Evolutionary conservation across 1,140 invertebrate genomes (phyloP), one percentile per base, ranked within the genome.

Genomic region (Caenorhabditis remanei): DNA sequence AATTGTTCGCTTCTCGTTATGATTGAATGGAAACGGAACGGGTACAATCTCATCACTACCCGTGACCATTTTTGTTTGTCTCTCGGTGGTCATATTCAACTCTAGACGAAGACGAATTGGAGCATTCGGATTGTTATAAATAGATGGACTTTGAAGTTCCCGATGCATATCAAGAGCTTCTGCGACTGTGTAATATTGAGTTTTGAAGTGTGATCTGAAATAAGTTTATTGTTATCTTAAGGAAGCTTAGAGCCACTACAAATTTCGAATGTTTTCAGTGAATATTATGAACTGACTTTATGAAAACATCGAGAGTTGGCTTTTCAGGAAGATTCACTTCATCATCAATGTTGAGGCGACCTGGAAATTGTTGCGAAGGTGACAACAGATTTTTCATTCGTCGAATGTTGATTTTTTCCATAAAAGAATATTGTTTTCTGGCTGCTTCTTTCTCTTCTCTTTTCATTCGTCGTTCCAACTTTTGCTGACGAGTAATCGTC

Each of bases 71-170:
- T 93, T 92, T 1, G 92, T 93, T 91, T 92, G 75, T 63, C 88
- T 89, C 85, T 93, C 91, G 14, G 92, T 92, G 3, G 89, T 89
- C 91, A 92, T 92, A 67, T 92, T 93, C 46, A 92, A 63, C 63
- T 92, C 91, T 9, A 92, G 86, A 41, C 91, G 55, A 40, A 92
- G 83, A 56, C 91, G 90, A 14, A 92, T 40, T 24, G 91, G 88
- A 13, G 90, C 91, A 67, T 92, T 90, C 41, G 90, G 87, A 67
- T 90, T 88, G 55, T 92, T 92, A 85, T 90, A 93, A 53, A 93
- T 90, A 21, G 89, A 65, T n/a, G 92, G 92, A 11, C 86, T 87
- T 61, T 93, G 91, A 7, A 90, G 83, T 50, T 87, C 75, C 24
- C 91, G 85, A 86, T 91, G 91, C 65, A 92, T 88, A 48, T 86